Evolutionary conservation across 2,113 vertebrate genomes (phyloP).

Genomic region (Asarcornis scutulata): DNA sequence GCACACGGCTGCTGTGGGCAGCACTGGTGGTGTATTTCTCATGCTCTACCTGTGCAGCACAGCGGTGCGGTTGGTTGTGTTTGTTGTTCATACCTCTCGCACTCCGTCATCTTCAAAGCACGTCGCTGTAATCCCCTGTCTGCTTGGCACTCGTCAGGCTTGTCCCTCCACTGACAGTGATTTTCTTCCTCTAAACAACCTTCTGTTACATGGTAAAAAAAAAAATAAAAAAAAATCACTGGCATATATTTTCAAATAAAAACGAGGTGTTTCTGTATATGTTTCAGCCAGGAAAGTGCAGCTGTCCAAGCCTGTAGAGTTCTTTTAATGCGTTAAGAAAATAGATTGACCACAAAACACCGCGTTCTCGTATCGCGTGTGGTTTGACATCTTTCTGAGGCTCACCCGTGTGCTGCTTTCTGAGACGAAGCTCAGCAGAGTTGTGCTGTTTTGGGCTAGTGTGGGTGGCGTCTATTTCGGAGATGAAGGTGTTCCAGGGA

Average conservation of each 20-base stretch:
- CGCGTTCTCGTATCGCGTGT: neutral
- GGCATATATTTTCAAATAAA: neutral
- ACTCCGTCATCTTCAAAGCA: rapidly evolving
- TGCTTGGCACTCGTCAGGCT: rapidly evolving
- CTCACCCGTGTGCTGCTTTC: neutral
- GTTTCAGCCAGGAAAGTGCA: neutral
- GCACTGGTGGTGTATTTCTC: neutral
- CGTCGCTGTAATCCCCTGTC: neutral
- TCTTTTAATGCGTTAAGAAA: neutral
- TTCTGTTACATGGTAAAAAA: neutral
- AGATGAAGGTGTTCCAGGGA: neutral
- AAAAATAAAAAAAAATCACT: neutral
- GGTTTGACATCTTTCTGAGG: neutral
- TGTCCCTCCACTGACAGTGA: neutral
- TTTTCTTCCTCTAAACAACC: neutral
- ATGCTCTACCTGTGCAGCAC: rapidly evolving
- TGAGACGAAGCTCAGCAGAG: neutral
- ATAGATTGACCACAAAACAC: neutral
- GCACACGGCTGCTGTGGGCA: rapidly evolving
- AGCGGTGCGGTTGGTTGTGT: neutral
- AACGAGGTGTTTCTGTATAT: neutral
- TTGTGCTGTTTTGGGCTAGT: neutral
- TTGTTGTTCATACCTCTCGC: neutral
- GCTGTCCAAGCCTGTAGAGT: neutral
- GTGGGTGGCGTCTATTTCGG: neutral